Conservation (phyloP, 2,888 invertebrate species). For the Sarcophaga subvicina region DNA sequence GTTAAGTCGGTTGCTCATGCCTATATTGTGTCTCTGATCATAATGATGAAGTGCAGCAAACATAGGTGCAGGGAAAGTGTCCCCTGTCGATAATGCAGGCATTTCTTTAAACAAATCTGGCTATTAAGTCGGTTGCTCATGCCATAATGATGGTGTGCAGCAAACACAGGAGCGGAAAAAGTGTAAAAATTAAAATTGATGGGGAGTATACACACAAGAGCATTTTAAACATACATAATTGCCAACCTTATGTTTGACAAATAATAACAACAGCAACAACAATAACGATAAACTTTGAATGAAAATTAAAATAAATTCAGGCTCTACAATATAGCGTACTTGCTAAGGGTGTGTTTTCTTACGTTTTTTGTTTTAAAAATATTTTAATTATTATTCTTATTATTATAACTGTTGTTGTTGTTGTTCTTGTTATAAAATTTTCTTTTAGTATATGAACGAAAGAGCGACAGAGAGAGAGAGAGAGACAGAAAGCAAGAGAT, state of each 20-base stretch:
- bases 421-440: background rate
- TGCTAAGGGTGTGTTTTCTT: conserved; percentile 51
- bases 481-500: background rate
- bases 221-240: conserved; percentile 14
- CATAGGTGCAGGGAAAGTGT: too few relatives aligned
- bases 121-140: too few relatives aligned
- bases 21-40: too few relatives aligned
- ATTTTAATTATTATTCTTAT: conserved; percentile 8
- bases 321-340: too few relatives aligned
- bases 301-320: background rate
- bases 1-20: too few relatives aligned
- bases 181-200: conserved; percentile 49
- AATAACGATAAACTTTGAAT: background rate
- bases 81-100: too few relatives aligned
- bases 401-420: conserved; percentile 37
- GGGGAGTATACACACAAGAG: conserved; percentile 8
- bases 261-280: background rate
- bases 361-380: background rate
- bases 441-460: conserved; percentile 22
- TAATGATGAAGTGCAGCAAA: too few relatives aligned
- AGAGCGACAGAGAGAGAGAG: background rate
- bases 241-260: conserved; percentile 9
- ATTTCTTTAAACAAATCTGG: too few relatives aligned
- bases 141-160: too few relatives aligned
- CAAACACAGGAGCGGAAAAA: background rate